These are phyloP conservation scores for Elgaria multicarinata DNA, from an alignment of 2,113 vertebrate genomes.

Conservation along the genomic window DNA sequence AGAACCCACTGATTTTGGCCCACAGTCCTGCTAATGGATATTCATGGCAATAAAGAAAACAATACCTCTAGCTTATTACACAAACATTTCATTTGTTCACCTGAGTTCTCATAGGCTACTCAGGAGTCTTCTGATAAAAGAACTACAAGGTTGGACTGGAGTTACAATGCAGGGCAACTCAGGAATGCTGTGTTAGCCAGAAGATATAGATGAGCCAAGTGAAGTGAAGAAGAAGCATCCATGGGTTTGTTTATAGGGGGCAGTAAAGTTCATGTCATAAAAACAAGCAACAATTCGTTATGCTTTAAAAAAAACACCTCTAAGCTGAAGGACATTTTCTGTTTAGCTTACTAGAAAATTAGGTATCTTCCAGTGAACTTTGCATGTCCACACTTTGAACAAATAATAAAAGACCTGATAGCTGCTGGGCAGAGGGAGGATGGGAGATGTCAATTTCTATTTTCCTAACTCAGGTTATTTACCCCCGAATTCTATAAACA, in stretches of 20 bases:
- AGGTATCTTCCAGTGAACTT: constrained; percentile 21
- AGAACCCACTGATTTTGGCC: background rate
- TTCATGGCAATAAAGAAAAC: constrained; percentile 38
- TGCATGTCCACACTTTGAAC: constrained; percentile 30
- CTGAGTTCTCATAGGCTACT: background rate
- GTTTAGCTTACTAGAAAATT: background rate
- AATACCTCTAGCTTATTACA: constrained; percentile 36
- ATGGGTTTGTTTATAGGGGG: constrained; percentile 49
- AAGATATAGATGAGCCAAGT: constrained; percentile 31
- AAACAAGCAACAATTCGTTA: constrained; percentile 29
- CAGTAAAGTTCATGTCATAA: constrained; percentile 65
- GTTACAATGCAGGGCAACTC: constrained; percentile 29
- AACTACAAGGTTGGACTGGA: background rate
- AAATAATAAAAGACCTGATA: background rate
- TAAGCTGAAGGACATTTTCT: background rate
- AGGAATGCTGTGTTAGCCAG: constrained; percentile 46
- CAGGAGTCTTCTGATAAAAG: background rate
- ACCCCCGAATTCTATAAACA: background rate
- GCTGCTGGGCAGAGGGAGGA: rapidly evolving
- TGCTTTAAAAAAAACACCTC: background rate
- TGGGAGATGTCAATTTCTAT: background rate
- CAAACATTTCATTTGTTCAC: background rate
- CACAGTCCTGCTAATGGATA: constrained; percentile 2
- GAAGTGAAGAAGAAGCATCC: background rate
- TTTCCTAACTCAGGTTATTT: background rate